Percentiles rank a stretch among this genome's conserved stretches.
Conservation (phyloP, 2,888 invertebrate species). For the Patella pellucida region DNA sequence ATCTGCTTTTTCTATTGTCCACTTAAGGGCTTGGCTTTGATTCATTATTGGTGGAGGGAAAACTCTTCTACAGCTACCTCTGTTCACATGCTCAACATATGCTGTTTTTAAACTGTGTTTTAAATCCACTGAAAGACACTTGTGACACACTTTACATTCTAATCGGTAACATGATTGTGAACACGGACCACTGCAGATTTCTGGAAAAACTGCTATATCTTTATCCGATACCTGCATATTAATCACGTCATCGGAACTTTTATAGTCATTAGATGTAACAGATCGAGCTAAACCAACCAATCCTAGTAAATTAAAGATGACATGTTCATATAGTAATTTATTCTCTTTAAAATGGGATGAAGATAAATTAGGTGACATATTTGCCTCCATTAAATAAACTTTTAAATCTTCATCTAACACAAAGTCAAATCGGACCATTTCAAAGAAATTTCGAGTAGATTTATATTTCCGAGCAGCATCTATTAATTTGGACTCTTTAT, state of each 20-base stretch:
- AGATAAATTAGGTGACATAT: constrained; percentile 98
- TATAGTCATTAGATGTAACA: constrained; percentile 21
- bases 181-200: constrained; percentile 76
- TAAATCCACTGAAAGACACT: constrained; percentile 79
- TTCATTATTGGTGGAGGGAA: constrained; percentile 78
- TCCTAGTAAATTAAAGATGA: constrained; percentile 85
- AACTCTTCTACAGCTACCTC: constrained; percentile 84
- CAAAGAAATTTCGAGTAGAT: constrained; percentile 84
- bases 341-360: constrained; percentile 94
- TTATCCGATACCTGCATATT: constrained; percentile 83
- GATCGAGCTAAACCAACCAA: constrained; percentile 79
- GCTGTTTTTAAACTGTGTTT: constrained; percentile 78
- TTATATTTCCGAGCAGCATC: constrained; percentile 71
- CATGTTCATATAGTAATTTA: constrained; percentile 88
- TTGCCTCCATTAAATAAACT: constrained; percentile 93
- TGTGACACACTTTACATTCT: constrained; percentile 84
- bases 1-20: constrained; percentile 42
- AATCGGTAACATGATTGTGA: constrained; percentile 78
- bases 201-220: constrained; percentile 83
- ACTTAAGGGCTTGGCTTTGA: constrained; percentile 44
- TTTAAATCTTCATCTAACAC: constrained; percentile 88
- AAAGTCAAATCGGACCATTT: constrained; percentile 94
- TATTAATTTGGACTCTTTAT: constrained; percentile 81
- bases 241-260: constrained; percentile 70
- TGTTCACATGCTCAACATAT: constrained; percentile 85